Percentiles rank a stretch among this genome's conserved stretches.
Conservation (phyloP, 2,797 vertebrate species). For the Staurois parvus region DNA sequence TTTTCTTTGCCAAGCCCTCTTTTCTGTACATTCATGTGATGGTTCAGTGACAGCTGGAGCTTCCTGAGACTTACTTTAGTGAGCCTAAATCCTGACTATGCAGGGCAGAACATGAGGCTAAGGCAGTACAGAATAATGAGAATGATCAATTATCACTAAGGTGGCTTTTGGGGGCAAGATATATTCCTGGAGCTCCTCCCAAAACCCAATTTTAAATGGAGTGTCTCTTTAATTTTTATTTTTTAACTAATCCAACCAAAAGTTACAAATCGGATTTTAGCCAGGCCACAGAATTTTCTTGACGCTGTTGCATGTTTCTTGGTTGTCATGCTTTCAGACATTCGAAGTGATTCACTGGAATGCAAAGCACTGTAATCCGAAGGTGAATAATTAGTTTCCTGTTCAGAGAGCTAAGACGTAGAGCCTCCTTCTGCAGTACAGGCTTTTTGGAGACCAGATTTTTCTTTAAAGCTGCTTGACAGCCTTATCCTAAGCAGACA, state of each 20-base stretch:
- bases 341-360: conserved; percentile 7
- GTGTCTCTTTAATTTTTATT: not conserved
- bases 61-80: not conserved
- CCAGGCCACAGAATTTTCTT: not conserved
- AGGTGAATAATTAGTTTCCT: conserved; percentile 20
- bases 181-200: not conserved
- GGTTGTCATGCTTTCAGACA: conserved; percentile 1
- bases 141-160: too few species aligned
- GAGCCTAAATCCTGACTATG: too few species aligned
- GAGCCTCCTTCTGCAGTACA: not conserved
- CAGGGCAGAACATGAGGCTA: too few species aligned
- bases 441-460: not conserved
- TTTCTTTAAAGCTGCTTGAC: not conserved
- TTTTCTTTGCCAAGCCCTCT: not conserved
- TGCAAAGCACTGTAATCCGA: conserved; percentile 24
- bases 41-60: not conserved
- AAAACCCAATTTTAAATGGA: not conserved
- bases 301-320: not conserved
- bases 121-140: too few species aligned
- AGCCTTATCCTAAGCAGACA: not conserved
- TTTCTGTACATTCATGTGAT: not conserved
- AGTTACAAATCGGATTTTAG: not conserved
- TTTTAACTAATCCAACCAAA: not conserved
- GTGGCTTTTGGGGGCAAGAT: not conserved
- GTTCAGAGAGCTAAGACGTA: not conserved